Conservation (phyloP, 1,140 invertebrate genomes). For the Octopus bimaculoides region DNA sequence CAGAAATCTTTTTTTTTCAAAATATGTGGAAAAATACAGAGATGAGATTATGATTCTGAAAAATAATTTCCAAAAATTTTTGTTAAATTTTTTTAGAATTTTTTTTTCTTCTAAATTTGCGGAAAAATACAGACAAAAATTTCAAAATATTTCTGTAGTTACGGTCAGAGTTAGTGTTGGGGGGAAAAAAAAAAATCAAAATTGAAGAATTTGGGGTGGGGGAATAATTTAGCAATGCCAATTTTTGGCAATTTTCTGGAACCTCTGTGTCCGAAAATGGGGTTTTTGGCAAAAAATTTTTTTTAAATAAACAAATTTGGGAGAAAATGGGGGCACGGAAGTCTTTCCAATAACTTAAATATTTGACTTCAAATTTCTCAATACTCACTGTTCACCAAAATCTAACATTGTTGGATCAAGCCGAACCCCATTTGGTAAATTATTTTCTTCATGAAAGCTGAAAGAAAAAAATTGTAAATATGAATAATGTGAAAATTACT, state of each 20-base stretch:
- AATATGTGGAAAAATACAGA: no score
- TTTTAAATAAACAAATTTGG: neutral
- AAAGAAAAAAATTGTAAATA: conserved; percentile 26
- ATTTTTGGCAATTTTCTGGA: neutral
- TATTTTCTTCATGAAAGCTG: conserved; percentile 43
- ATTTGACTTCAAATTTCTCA: neutral
- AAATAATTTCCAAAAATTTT: no score
- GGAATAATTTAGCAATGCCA: neutral
- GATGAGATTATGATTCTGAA: no score
- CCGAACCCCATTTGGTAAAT: conserved; percentile 58
- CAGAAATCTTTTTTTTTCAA: no score
- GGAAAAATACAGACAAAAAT: no score
- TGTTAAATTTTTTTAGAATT: no score
- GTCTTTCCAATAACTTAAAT: neutral
- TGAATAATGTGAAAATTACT: neutral
- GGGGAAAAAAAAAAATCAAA: no score
- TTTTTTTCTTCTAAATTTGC: no score
- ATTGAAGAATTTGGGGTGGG: no score
- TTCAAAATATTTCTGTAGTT: no score
- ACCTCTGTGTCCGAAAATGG: neutral
- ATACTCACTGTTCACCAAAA: conserved; percentile 68
- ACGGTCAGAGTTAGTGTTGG: no score
- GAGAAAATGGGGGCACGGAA: neutral
- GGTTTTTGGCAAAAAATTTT: neutral
- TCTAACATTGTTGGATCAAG: conserved; percentile 68